Evolutionary conservation across 2,888 invertebrate species (phyloP), one percentile per base, ranked within the genome.

Genomic region (Epirrhoe alternata): DNA sequence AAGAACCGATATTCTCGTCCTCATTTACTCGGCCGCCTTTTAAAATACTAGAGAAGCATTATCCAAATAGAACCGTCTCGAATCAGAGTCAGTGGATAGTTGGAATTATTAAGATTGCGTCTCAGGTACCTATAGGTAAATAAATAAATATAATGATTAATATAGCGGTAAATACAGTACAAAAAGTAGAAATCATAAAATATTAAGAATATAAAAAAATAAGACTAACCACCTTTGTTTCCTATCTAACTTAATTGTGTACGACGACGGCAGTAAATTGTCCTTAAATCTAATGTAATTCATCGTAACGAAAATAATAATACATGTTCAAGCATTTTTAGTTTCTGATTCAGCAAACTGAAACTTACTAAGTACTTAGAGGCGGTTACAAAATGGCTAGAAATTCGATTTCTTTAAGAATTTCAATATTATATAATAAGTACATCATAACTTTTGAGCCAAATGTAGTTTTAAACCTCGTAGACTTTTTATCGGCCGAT

Each of bases 371-470:
- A 52, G 45, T 63, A 56, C 54, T 60, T 64, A 66, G 61, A 66
- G 72, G 70, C 68, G 70, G 66, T 60, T 68, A 66, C 47, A 50
- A 64, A 67, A 64, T 61, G 68, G 64, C 64, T 67, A 66, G 65
- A 69, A 68, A 64, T 69, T 68, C 38, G 65, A 69, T 61, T 63
- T 66, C 65, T 42, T 60, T 56, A 63, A 35, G 45, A 53, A 64
- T 45, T 64, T 6, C n/a, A 59, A 35, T 59, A 16, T 16, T 55
- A 16, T 16, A 49, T 38, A 10, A 42, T 64, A 47, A 12, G 16
- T 62, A 51, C 52, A 50, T 42, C 33, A n/a, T 38, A 42, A 14
- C 49, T 8, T 45, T 59, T 52, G 35, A 47, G 47, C 45, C 45
- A 42, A 5, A 30, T 17, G 6, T 17, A 24, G 50, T 50, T 53